phyloP scores from a whole-genome alignment of 1,140 invertebrate species.

The Bombyx mori region DNA sequence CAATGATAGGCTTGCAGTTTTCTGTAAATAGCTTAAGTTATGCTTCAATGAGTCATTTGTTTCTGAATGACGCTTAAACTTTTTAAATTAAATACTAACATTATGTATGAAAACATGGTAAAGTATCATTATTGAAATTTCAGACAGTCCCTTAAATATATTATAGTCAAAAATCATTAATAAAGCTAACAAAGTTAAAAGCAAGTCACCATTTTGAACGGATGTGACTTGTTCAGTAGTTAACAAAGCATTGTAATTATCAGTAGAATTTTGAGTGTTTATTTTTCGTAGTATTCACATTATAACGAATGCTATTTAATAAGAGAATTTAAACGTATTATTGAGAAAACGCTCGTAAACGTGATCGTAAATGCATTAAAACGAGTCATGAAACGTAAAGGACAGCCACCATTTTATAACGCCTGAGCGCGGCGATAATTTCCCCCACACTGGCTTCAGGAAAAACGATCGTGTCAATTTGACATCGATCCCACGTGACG shows the following conservation, averaged over 20 bases:
- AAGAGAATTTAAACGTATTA: slow-evolving; percentile 27
- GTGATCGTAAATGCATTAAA: slow-evolving; percentile 48
- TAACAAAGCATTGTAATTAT: slow-evolving; percentile 62
- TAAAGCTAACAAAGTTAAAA: slow-evolving; percentile 32
- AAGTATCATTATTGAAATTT: too few relatives aligned
- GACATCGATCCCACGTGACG: slow-evolving; percentile 76
- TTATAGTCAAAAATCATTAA: too few relatives aligned
- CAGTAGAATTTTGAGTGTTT: background rate
- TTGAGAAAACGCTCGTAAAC: slow-evolving; percentile 20
- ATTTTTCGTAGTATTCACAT: too few relatives aligned
- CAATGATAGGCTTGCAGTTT: too few relatives aligned
- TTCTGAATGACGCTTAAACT: too few relatives aligned
- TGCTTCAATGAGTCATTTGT: background rate
- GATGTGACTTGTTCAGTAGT: slow-evolving; percentile 55
- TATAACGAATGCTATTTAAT: slow-evolving; percentile 18
- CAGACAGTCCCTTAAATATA: too few relatives aligned
- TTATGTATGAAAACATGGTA: too few relatives aligned
- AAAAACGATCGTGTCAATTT: slow-evolving; percentile 72
- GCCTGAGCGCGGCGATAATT: slow-evolving; percentile 66
- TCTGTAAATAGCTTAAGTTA: too few relatives aligned
- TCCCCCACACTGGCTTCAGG: slow-evolving; percentile 66
- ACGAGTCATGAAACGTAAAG: slow-evolving; percentile 57
- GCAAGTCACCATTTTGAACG: slow-evolving; percentile 76
- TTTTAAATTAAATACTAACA: too few relatives aligned
- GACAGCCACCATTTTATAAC: slow-evolving; percentile 71